Evolutionary conservation across 2,797 vertebrate genomes (phyloP).

Genomic region (Poeciliopsis turneri): DNA sequence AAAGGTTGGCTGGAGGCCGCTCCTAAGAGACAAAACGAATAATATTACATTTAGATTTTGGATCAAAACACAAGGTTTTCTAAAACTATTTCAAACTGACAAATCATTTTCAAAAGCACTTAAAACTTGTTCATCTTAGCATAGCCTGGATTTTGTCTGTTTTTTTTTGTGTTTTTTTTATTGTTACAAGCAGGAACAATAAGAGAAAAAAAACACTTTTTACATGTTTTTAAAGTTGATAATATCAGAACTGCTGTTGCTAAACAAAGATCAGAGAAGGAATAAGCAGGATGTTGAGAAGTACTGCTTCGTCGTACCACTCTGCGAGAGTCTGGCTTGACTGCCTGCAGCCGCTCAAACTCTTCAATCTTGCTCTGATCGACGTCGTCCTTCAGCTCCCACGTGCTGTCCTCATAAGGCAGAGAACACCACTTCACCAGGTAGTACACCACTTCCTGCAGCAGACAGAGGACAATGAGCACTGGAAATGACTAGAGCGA

Average conservation of each 20-base stretch:
- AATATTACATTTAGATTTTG: conserved; percentile 12
- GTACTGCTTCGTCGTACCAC: conserved; percentile 81
- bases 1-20: conserved; percentile 91
- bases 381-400: conserved; percentile 98
- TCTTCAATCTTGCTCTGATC: conserved; percentile 98
- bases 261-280: neutral
- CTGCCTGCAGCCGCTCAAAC: conserved; percentile 97
- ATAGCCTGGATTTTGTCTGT: neutral
- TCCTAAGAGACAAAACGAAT: conserved; percentile 79
- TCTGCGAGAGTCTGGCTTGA: conserved; percentile 88
- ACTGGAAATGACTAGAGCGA: conserved; percentile 60
- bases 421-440: conserved; percentile 99
- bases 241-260: neutral
- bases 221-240: neutral
- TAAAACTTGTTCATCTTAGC: neutral
- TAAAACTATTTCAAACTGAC: neutral
- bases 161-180: neutral
- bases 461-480: conserved; percentile 68
- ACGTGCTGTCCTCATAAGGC: conserved; percentile 99
- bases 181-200: neutral
- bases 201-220: neutral
- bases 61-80: neutral
- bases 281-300: neutral
- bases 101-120: neutral
- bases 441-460: conserved; percentile 97